Evolutionary conservation across 2,888 invertebrate genomes (phyloP).

Genomic region (Drosophila prostipennis): DNA sequence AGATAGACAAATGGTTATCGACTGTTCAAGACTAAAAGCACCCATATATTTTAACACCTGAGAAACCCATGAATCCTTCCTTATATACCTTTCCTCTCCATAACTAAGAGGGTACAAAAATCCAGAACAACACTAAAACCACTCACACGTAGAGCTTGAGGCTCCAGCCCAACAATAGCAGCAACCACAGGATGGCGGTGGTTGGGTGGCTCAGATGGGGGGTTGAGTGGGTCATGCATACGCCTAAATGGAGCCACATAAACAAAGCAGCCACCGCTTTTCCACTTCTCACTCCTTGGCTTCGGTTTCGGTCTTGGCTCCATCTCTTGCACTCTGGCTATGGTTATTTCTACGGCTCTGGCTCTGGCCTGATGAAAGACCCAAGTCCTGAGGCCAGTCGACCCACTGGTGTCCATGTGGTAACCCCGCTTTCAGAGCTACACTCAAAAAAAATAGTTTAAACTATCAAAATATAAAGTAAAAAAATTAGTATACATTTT

Average conservation of each 20-base stretch:
- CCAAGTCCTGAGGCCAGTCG: constrained; percentile 54
- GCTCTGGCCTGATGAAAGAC: constrained; percentile 46
- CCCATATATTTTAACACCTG: background rate
- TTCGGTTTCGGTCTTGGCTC: constrained; percentile 25
- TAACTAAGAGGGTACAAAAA: constrained; percentile 44
- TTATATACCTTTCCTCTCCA: background rate
- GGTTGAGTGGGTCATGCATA: constrained; percentile 43
- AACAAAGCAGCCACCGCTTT: constrained; percentile 57
- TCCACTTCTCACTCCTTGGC: background rate
- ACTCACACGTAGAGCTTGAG: constrained; percentile 74
- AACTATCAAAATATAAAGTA: too few relatives aligned
- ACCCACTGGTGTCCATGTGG: constrained; percentile 42
- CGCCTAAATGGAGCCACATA: constrained; percentile 69
- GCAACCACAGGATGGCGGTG: constrained; percentile 25
- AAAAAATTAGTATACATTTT: too few relatives aligned
- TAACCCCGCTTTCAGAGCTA: constrained; percentile 9
- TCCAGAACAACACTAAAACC: constrained; percentile 79
- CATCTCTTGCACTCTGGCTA: constrained; percentile 17
- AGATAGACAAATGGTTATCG: too few relatives aligned
- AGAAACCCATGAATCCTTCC: too few relatives aligned
- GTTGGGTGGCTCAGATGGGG: constrained; percentile 8
- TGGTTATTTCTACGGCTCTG: background rate
- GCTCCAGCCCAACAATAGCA: constrained; percentile 49
- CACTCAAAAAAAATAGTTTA: background rate
- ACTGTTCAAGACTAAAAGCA: too few relatives aligned